Base-by-base conservation (phyloP, 2,888 invertebrate genomes). In the Isotomurus palustris region DNA sequence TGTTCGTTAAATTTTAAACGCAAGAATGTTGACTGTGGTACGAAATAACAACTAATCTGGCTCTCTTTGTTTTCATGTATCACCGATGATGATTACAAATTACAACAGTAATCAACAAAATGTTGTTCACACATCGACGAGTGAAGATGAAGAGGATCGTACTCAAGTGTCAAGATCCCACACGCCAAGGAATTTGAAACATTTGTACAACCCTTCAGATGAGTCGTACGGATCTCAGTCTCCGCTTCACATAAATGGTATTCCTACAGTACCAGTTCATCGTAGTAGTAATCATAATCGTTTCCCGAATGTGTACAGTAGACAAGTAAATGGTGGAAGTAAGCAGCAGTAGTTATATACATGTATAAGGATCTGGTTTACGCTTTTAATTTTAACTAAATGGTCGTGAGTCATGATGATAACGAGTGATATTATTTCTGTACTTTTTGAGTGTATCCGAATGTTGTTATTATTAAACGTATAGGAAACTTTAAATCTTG, bases 61-160 rank as follows among this genome's bases (percentile, higher is more conserved):
- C n/a, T n/a, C n/a, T n/a, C n/a, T n/a, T n/a, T n/a, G n/a, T n/a
- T n/a, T n/a, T n/a, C n/a, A n/a, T n/a, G n/a, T n/a, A n/a, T n/a
- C n/a, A n/a, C n/a, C n/a, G 6, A 19, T 19, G 14, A 4, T 22
- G 45, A 22, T 24, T 10, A 4, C 22, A 22, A 22, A 12, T 22
- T 22, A 14, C 12, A 24, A 29, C 55, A 69, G 67, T 64, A 69
- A 68, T 53, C 69, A 68, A 58, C 61, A 63, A 32, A 69, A 69
- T 55, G 59, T 69, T 40, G 57, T 69, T 38, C 64, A 66, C 56
- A 68, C 68, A 24, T 68, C 67, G 38, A 67, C 67, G 8, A 68
- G 68, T 56, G 69, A 69, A 52, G 69, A 69, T 47, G 69, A 69
- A 50, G 67, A 69, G 52, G 63, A 63, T 35, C 55, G 62, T 14